These are phyloP conservation scores for Spea multiplicata DNA, from an alignment of 2,113 vertebrate genomes.

Conservation along the genomic window DNA sequence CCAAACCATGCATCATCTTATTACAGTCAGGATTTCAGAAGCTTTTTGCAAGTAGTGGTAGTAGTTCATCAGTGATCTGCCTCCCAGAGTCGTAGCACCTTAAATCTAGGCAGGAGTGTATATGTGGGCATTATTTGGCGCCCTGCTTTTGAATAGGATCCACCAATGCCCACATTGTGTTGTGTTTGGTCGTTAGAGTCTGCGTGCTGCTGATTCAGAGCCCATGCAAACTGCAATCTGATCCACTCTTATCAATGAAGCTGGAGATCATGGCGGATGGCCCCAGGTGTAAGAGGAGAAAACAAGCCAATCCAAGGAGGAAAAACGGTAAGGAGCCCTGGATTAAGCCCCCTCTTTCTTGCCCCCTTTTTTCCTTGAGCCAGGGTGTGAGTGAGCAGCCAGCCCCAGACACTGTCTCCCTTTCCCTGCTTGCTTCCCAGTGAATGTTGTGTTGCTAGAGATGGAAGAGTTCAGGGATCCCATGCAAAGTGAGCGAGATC, in stretches of 20 bases:
- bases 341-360: constrained; percentile 45
- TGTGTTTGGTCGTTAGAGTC: constrained; percentile 86
- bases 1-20: constrained; percentile 63
- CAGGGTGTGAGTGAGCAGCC: background rate
- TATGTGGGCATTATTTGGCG: constrained; percentile 68
- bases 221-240: constrained; percentile 97
- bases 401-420: constrained; percentile 20
- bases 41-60: constrained; percentile 76
- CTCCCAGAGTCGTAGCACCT: constrained; percentile 58
- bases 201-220: constrained; percentile 81
- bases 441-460: constrained; percentile 51
- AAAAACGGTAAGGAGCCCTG: constrained; percentile 91
- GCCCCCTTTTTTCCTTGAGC: background rate
- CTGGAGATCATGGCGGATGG: constrained; percentile 99
- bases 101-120: constrained; percentile 4
- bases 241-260: constrained; percentile 97
- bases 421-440: background rate
- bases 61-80: constrained; percentile 72
- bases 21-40: constrained; percentile 73
- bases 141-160: constrained; percentile 76
- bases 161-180: constrained; percentile 77
- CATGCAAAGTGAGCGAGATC: constrained; percentile 15
- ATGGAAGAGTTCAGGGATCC: constrained; percentile 53
- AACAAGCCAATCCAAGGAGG: constrained; percentile 97
- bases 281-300: constrained; percentile 98